These are phyloP conservation scores for Congeria kusceri DNA, from an alignment of 2,888 invertebrate genomes.

Conservation along the genomic window DNA sequence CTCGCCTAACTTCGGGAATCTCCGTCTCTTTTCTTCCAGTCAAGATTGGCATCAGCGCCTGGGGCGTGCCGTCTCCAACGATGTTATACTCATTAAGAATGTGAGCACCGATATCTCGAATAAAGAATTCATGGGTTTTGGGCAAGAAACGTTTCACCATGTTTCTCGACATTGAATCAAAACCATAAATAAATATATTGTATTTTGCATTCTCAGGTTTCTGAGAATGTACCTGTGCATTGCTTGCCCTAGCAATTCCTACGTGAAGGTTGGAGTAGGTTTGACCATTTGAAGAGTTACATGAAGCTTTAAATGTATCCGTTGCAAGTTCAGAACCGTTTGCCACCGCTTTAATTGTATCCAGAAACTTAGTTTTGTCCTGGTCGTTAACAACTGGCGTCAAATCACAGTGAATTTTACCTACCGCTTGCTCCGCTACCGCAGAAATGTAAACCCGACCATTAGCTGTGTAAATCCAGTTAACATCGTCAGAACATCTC, in stretches of 20 bases:
- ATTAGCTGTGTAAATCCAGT: slow-evolving; percentile 93
- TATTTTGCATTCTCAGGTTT: slow-evolving; percentile 74
- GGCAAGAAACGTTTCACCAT: slow-evolving; percentile 86
- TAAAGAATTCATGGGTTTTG: slow-evolving; percentile 79
- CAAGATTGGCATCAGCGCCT: slow-evolving; percentile 93
- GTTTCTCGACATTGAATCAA: slow-evolving; percentile 94
- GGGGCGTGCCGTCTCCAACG: slow-evolving; percentile 86
- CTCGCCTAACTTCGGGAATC: slow-evolving; percentile 92
- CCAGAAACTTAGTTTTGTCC: slow-evolving; percentile 66
- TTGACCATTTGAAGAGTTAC: slow-evolving; percentile 73
- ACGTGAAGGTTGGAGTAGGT: slow-evolving; percentile 90
- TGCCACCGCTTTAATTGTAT: slow-evolving; percentile 67
- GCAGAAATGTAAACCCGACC: slow-evolving; percentile 87
- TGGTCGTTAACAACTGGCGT: slow-evolving; percentile 84
- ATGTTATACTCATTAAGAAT: slow-evolving; percentile 89
- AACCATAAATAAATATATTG: slow-evolving; percentile 94
- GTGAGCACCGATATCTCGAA: slow-evolving; percentile 75
- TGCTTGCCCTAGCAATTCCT: slow-evolving; percentile 85
- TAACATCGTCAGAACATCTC: slow-evolving; percentile 88
- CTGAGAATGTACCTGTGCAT: neutral
- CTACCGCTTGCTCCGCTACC: slow-evolving; percentile 85
- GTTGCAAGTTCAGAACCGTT: slow-evolving; percentile 72
- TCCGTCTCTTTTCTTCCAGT: slow-evolving; percentile 93
- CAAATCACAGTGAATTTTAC: slow-evolving; percentile 87
- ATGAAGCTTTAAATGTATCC: slow-evolving; percentile 82